Conservation (phyloP, 2,797 vertebrate genomes). For the Microchirus variegatus region DNA sequence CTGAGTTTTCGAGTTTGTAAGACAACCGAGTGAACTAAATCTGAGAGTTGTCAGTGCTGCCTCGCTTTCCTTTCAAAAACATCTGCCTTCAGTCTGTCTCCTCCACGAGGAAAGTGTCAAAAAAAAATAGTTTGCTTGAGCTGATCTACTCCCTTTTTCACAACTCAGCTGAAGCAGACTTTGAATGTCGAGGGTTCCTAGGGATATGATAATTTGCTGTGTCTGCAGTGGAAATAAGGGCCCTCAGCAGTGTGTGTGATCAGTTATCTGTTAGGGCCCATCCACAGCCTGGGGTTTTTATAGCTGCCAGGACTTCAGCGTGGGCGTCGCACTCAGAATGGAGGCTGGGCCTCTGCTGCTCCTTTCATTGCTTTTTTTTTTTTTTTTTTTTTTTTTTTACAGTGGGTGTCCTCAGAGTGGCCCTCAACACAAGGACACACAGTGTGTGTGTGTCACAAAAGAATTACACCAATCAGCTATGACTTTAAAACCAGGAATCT, state of each 20-base stretch:
- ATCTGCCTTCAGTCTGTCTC: constrained; percentile 6
- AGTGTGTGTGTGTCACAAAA: constrained; percentile 57
- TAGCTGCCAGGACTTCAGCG: constrained; percentile 63
- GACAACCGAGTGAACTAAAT: constrained; percentile 20
- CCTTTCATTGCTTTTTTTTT: constrained; percentile 61
- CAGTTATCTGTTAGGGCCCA: constrained; percentile 67
- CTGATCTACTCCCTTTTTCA: constrained; percentile 18
- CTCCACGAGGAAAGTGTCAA: neutral
- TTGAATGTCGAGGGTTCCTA: constrained; percentile 67
- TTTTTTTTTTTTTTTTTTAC: constrained; percentile 75
- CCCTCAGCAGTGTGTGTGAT: constrained; percentile 49
- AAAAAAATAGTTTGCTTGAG: constrained; percentile 19
- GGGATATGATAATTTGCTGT: constrained; percentile 57
- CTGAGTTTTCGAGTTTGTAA: constrained; percentile 33
- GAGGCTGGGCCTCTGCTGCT: constrained; percentile 64
- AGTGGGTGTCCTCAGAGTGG: constrained; percentile 61
- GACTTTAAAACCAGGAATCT: no score
- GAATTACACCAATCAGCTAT: constrained; percentile 14
- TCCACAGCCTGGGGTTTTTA: constrained; percentile 66
- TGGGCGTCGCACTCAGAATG: constrained; percentile 66
- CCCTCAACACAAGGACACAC: constrained; percentile 60
- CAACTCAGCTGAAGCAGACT: constrained; percentile 22
- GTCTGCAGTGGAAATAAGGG: constrained; percentile 51
- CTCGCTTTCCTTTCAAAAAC: constrained; percentile 10
- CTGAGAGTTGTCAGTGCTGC: constrained; percentile 13